Conservation (phyloP, 2,113 vertebrate species). For the Ariopsis seemanni region DNA sequence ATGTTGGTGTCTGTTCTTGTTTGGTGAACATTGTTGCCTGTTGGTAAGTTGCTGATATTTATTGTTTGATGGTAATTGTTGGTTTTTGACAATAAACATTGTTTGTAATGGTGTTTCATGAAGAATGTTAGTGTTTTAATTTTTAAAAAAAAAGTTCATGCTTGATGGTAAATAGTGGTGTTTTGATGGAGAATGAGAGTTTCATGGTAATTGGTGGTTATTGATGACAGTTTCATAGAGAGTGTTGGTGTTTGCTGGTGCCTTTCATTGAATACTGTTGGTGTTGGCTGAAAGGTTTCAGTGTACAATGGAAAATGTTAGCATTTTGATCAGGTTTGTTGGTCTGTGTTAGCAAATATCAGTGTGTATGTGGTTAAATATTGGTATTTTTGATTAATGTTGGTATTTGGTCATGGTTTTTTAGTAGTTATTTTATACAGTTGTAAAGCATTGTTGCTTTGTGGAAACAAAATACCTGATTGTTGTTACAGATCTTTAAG, state of each 20-base stretch:
- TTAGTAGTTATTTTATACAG: background rate
- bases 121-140: background rate
- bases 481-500: slow-evolving; percentile 59
- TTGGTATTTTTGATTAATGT: background rate
- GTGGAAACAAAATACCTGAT: background rate
- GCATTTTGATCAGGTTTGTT: no score
- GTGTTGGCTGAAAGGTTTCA: background rate
- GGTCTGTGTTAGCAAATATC: background rate
- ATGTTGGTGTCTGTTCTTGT: background rate
- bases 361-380: background rate
- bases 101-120: background rate
- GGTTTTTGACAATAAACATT: background rate
- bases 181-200: background rate
- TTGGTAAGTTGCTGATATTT: no score
- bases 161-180: background rate
- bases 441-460: background rate
- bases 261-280: background rate
- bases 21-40: no score
- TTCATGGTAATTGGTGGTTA: background rate
- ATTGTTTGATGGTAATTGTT: background rate
- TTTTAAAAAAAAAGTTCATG: background rate
- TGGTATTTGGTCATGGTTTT: background rate
- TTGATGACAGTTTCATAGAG: background rate
- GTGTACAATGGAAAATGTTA: background rate
- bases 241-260: background rate